These are phyloP conservation scores for Onchidella celtica DNA, from an alignment of 2,888 invertebrate genomes.

Conservation along the genomic window DNA sequence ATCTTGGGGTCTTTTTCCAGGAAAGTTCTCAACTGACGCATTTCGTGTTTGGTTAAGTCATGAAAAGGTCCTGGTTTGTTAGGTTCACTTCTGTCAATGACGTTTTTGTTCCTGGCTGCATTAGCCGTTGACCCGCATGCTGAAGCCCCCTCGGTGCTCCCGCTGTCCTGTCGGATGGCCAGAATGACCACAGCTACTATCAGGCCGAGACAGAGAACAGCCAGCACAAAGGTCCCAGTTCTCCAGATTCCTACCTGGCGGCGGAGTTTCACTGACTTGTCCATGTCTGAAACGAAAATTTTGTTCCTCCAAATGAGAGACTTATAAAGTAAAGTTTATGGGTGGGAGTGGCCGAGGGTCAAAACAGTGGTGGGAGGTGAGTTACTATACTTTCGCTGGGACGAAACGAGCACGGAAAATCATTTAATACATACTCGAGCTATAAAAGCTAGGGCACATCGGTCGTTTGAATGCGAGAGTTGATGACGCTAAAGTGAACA, in stretches of 20 bases:
- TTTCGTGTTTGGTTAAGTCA: constrained; percentile 60
- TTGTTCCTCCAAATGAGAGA: neutral
- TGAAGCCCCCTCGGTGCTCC: constrained; percentile 5
- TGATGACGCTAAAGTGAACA: too few relatives aligned
- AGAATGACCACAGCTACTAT: constrained; percentile 53
- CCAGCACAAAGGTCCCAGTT: constrained; percentile 51
- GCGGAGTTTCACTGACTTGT: constrained; percentile 45
- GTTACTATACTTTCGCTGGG: too few relatives aligned
- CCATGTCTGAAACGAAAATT: constrained; percentile 25
- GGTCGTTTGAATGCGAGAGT: too few relatives aligned
- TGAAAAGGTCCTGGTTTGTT: constrained; percentile 59
- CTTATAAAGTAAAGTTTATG: too few relatives aligned
- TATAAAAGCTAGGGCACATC: too few relatives aligned
- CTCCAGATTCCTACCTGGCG: constrained; percentile 56
- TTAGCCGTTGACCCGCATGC: neutral
- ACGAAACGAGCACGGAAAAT: too few relatives aligned
- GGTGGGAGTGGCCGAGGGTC: too few relatives aligned
- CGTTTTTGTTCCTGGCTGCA: constrained; percentile 16
- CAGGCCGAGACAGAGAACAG: constrained; percentile 54
- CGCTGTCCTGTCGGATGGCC: constrained; percentile 1
- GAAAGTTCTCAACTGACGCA: constrained; percentile 50
- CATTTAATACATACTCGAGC: too few relatives aligned
- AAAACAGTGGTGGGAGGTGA: too few relatives aligned
- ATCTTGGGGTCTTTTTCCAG: constrained; percentile 55
- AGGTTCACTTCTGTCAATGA: constrained; percentile 55